A percentile compares a stretch with the other conserved stretches of the same genome.
phyloP scores from a whole-genome alignment of 2,113 vertebrate genomes.

The Apodemus speciosus region DNA sequence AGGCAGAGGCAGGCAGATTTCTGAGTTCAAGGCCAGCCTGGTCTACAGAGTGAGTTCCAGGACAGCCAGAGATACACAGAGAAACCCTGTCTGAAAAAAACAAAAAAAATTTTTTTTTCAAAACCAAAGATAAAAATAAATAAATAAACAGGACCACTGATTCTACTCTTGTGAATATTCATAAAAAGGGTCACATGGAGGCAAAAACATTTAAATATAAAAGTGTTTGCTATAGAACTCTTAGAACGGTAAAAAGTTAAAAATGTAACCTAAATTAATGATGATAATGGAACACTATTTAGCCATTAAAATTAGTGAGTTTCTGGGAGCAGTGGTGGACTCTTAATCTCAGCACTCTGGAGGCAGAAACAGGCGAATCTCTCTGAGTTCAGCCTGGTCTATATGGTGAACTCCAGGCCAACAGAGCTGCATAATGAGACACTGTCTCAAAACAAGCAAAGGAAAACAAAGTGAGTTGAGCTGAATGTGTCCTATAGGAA shows the following conservation, averaged over 20 bases:
- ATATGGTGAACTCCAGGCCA: background rate
- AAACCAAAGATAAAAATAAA: too few relatives aligned
- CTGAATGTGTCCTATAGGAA: background rate
- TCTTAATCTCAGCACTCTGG: background rate
- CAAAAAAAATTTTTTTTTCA: too few relatives aligned
- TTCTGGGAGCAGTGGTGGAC: background rate
- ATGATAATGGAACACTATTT: background rate
- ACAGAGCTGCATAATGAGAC: background rate
- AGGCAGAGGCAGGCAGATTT: too few relatives aligned
- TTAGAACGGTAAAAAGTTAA: constrained; percentile 7
- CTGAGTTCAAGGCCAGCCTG: too few relatives aligned
- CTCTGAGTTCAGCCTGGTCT: background rate
- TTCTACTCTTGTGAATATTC: background rate
- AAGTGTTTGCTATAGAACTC: background rate
- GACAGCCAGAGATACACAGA: too few relatives aligned
- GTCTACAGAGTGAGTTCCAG: too few relatives aligned
- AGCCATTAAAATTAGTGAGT: constrained; percentile 14
- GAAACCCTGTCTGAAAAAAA: too few relatives aligned
- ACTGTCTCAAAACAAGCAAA: background rate
- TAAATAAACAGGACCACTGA: background rate
- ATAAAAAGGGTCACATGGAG: constrained; percentile 37
- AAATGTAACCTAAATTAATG: background rate
- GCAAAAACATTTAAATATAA: background rate
- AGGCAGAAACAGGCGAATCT: background rate
- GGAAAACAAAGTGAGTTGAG: background rate